phyloP scores from a whole-genome alignment of 2,113 vertebrate genomes.

The Pitta sordida region DNA sequence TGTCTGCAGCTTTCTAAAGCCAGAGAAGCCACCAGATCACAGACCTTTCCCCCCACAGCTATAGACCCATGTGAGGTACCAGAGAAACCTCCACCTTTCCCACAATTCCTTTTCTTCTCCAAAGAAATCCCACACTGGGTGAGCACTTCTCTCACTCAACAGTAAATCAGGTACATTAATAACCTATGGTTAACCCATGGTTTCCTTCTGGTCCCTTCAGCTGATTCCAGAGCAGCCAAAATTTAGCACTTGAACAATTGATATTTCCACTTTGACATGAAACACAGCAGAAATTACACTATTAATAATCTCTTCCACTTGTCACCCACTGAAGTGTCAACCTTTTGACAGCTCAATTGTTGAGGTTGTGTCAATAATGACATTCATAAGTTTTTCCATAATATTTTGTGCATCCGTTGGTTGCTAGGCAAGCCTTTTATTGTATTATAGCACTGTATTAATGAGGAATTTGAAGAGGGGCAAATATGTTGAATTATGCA shows the following conservation, averaged over 20 bases:
- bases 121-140: neutral
- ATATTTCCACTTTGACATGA: neutral
- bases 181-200: neutral
- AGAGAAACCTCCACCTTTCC: neutral
- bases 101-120: neutral
- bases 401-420: neutral
- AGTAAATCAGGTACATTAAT: neutral
- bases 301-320: neutral
- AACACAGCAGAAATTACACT: neutral
- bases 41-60: neutral
- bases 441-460: too few species aligned
- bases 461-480: neutral
- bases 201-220: neutral
- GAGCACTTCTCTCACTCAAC: neutral
- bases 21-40: neutral
- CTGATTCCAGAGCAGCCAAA: neutral
- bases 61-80: neutral
- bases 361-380: slow-evolving; percentile 21
- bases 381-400: neutral
- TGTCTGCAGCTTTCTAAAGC: neutral
- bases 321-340: neutral
- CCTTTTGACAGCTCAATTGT: slow-evolving; percentile 6
- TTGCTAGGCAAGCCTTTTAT: slow-evolving; percentile 31
- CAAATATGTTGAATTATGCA: neutral
- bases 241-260: neutral